Evolutionary conservation across 1,140 invertebrate genomes (phyloP), one percentile per base, ranked within the genome.

Genomic region (Drosophila suzukii): DNA sequence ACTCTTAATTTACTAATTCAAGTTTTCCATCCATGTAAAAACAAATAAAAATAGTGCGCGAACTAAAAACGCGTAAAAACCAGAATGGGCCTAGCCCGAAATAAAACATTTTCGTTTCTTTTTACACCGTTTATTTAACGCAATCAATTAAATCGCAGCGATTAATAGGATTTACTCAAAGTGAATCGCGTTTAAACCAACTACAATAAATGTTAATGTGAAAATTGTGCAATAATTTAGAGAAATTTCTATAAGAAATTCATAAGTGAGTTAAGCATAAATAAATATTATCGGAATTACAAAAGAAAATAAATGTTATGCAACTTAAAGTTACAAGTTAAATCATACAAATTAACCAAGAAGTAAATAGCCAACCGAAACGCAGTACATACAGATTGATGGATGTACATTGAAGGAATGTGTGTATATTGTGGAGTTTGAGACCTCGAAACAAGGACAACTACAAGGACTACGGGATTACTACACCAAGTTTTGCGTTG

Each of bases 181-280:
- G 55, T 55, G 54, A 65, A 68, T 66, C 44, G 24, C 61, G 43
- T 73, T 53, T 32, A 17, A 49, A 51, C 27, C 46, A 10, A 51
- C 47, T 50, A 61, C 49, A 76, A 65, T 36, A 60, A 62, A 47
- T 43, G 30, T 60, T 34, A 47, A 65, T 51, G 65, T 89, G 76
- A 51, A 83, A 49, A 75, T 59, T 83, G 83, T 81, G 81, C 86
- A 90, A 85, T 89, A 90, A 90, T 78, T 56, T 81, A 81, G 75
- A 78, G 43, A 49, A 61, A 75, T 90, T 89, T 89, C 83, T 88
- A 12, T 43, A 67, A 88, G 83, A 89, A 88, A 84, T 88, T 77
- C n/a, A 51, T 89, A 89, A 89, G 84, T 66, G 75, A 59, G 50
- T 30, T 38, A 63, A 68, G 57, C 43, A 46, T 43, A 68, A 78